Evolutionary conservation across 2,113 vertebrate species (phyloP).

Genomic region (Athene cunicularia): DNA sequence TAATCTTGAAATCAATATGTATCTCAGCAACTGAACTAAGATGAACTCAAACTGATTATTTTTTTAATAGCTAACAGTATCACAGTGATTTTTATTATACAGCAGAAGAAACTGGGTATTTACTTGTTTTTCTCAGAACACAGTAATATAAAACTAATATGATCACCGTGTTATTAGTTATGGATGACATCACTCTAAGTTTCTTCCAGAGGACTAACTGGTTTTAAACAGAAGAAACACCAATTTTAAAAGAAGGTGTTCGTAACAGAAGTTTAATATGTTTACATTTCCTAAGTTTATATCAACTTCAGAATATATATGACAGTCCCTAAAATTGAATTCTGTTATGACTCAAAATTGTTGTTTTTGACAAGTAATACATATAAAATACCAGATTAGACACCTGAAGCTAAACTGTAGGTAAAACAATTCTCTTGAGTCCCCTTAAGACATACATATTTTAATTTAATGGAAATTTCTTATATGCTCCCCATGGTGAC

Average conservation of each 20-base stretch:
- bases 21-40: not conserved
- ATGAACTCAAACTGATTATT: not conserved
- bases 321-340: not conserved
- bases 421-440: not conserved
- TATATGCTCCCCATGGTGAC: not conserved
- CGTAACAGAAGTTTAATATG: not conserved
- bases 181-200: not conserved
- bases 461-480: not conserved
- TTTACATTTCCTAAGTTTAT: not conserved
- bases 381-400: not conserved
- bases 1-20: not conserved
- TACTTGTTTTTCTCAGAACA: not conserved
- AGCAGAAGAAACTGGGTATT: not conserved
- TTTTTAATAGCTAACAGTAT: not conserved
- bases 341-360: not conserved
- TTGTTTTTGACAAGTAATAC: not conserved
- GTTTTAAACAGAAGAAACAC: not conserved
- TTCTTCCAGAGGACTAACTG: not conserved
- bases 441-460: not conserved
- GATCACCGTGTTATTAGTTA: not conserved
- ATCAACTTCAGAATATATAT: not conserved
- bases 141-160: not conserved
- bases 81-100: not conserved
- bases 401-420: not conserved
- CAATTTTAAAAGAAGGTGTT: not conserved